These are phyloP conservation scores for Patella pellucida DNA, from an alignment of 2,888 invertebrate genomes.

Conservation along the genomic window DNA sequence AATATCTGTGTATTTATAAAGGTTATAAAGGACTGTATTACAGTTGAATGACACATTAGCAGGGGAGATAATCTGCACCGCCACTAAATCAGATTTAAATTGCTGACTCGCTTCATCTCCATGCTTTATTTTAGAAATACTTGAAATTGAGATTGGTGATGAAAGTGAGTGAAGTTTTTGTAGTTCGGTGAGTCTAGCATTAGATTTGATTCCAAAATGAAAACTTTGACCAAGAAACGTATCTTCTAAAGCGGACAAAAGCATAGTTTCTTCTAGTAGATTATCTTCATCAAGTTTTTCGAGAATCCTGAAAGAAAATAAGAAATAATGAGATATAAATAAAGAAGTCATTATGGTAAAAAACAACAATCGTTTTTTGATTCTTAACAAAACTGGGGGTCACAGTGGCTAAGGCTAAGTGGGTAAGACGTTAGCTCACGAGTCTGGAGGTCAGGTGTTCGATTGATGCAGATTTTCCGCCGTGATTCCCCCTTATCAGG, in stretches of 20 bases:
- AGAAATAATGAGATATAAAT: background rate
- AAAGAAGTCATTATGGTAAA: no score
- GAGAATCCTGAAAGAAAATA: background rate
- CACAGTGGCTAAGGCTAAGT: no score
- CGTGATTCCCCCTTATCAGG: no score
- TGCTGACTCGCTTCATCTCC: constrained; percentile 15
- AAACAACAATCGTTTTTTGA: no score
- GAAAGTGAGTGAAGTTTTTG: background rate
- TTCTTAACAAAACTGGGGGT: no score
- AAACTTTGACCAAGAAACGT: constrained; percentile 30
- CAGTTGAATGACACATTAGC: background rate
- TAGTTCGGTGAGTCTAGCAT: background rate
- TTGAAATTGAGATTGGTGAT: background rate
- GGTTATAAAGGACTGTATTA: background rate
- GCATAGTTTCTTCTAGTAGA: constrained; percentile 20
- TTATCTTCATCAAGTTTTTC: background rate
- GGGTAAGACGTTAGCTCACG: no score
- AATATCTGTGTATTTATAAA: background rate
- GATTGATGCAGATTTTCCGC: no score
- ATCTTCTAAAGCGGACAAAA: constrained; percentile 24
- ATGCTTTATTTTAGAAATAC: constrained; percentile 8
- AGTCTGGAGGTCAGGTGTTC: no score
- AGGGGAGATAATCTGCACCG: constrained; percentile 25
- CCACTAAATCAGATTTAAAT: constrained; percentile 23
- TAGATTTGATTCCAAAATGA: constrained; percentile 31